Evolutionary conservation across 1,140 invertebrate species (phyloP), one percentile per base, ranked within the genome.

Genomic region (Hestina assimilis): DNA sequence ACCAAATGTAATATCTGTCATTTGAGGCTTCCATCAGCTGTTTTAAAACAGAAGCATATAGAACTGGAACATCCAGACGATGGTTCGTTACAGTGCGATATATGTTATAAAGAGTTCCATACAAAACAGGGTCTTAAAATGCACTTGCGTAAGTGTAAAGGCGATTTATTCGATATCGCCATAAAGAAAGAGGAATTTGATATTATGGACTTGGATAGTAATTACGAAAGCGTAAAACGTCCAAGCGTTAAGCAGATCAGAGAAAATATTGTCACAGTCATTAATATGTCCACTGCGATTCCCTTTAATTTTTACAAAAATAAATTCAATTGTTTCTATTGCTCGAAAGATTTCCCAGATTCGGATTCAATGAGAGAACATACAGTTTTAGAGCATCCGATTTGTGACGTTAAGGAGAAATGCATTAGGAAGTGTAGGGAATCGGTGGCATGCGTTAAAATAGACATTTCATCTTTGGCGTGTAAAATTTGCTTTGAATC

Each of bases 231-330:
- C 3, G 56, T 51, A 0, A 85, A 83, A 56, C 56, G 74, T 47
- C 81, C 79, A 0, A 84, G 78, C 29, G 84, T 87, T 0, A 87
- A 87, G 45, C 80, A 83, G 46, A 72, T 87, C 4, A 56, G 82
- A 5, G 79, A 85, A 26, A 87, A 87, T 43, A 83, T 87, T 19
- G 75, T 85, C 0, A 81, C 64, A 29, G 73, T 85, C 0, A 78
- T 87, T 6, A 85, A 83, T 11, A 85, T 85, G 79, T 87, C 84
- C 0, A 87, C 84, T 2, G 82, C 84, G 0, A 71, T 87, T 63
- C 84, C 84, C 7, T 87, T 87, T 55, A 87, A 85, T 54, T 87
- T 87, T 15, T 85, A 75, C 47, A 83, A 87, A 40, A 88, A 86
- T 46, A 88, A 83, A 53, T 86, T 84, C 9, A 84, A 86, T 24